These are phyloP conservation scores for Ptiloglossa arizonensis DNA, from an alignment of 1,140 invertebrate species.

Conservation along the genomic window DNA sequence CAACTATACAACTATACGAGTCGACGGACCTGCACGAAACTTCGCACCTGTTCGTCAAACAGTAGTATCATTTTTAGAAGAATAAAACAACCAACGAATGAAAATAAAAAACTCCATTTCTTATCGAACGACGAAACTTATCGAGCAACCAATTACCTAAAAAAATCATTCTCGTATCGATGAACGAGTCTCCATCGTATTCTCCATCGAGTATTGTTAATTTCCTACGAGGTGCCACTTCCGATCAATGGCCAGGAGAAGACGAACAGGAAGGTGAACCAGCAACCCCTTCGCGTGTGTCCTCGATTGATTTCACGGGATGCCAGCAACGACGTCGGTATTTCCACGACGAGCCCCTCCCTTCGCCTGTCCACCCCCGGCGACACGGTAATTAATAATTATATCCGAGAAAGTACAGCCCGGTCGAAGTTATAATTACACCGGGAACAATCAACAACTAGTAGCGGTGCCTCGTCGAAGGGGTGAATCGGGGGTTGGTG, in stretches of 20 bases:
- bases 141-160: too few relatives aligned
- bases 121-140: too few relatives aligned
- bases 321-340: not conserved
- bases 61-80: too few relatives aligned
- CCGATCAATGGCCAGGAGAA: not conserved
- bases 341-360: not conserved
- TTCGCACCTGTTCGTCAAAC: too few relatives aligned
- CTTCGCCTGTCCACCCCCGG: not conserved
- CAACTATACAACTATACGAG: too few relatives aligned
- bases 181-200: too few relatives aligned
- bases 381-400: constrained; percentile 73
- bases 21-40: too few relatives aligned
- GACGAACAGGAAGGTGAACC: not conserved
- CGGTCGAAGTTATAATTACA: constrained; percentile 74
- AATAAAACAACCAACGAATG: too few relatives aligned
- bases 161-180: too few relatives aligned
- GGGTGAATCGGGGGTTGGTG: not conserved
- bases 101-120: too few relatives aligned
- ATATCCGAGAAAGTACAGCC: constrained; percentile 60
- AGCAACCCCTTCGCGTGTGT: not conserved
- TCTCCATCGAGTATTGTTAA: too few relatives aligned
- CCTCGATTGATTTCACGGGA: constrained; percentile 8
- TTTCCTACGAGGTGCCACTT: too few relatives aligned
- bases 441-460: constrained; percentile 75
- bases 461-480: constrained; percentile 28